phyloP scores from a whole-genome alignment of 1,140 invertebrate genomes.

The Neodiprion fabricii region DNA sequence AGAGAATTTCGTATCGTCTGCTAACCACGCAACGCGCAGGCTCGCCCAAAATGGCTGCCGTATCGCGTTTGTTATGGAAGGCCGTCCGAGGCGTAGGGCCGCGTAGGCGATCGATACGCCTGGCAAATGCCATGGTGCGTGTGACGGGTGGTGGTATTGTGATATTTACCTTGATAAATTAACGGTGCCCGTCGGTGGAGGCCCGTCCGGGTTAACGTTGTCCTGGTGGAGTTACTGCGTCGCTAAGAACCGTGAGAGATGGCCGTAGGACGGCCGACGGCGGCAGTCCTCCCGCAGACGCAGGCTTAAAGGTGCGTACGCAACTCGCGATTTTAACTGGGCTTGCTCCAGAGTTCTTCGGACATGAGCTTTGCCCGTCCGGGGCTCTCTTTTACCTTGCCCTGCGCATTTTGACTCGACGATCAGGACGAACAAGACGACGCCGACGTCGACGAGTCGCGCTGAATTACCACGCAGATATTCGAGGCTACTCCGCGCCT shows the following conservation, averaged over 20 bases:
- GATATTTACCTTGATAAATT: background rate
- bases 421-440: background rate
- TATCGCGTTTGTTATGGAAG: conserved; percentile 37
- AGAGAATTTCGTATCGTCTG: conserved; percentile 57
- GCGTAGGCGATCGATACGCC: conserved; percentile 50
- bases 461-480: background rate
- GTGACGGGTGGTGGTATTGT: conserved; percentile 37
- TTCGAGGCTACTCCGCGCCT: background rate
- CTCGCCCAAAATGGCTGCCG: conserved; percentile 60
- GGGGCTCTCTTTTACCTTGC: conserved; percentile 48
- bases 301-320: conserved; percentile 78
- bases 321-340: conserved; percentile 83
- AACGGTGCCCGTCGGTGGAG: conserved; percentile 3
- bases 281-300: conserved; percentile 39
- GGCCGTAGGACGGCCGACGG: conserved; percentile 9
- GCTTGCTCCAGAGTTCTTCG: conserved; percentile 70
- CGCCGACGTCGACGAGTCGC: background rate
- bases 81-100: conserved; percentile 40
- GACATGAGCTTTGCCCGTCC: conserved; percentile 48
- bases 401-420: conserved; percentile 47
- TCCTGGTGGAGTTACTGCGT: conserved; percentile 15
- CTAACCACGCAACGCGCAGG: conserved; percentile 62
- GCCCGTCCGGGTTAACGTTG: conserved; percentile 33
- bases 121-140: conserved; percentile 44
- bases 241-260: conserved; percentile 6